phyloP scores from a whole-genome alignment of 2,888 invertebrate genomes.

The Aricia artaxerxes region DNA sequence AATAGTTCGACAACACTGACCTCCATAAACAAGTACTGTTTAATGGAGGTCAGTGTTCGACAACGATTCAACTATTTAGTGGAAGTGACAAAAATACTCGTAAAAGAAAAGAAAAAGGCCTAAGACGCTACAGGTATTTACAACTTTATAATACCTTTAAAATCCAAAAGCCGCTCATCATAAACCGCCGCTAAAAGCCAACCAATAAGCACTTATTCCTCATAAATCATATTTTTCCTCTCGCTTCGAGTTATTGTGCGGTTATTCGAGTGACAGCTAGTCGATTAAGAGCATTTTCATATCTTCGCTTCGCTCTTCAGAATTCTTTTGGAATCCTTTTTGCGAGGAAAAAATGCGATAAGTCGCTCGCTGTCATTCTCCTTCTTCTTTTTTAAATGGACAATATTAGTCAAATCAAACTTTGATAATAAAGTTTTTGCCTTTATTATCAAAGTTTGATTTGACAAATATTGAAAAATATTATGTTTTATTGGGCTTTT shows the following conservation, averaged over 20 bases:
- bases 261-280: slow-evolving; percentile 8
- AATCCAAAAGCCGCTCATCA: neutral
- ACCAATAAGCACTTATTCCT: slow-evolving; percentile 8
- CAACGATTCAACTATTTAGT: too few species aligned
- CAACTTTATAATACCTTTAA: neutral
- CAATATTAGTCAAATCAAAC: too few species aligned
- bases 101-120: neutral
- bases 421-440: neutral
- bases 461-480: neutral
- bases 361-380: neutral
- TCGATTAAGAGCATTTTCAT: slow-evolving; percentile 17
- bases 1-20: too few species aligned
- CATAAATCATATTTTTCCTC: slow-evolving; percentile 22
- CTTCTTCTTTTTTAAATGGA: neutral
- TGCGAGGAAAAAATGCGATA: neutral
- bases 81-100: too few species aligned
- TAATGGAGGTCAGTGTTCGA: too few species aligned
- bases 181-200: neutral
- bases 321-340: neutral
- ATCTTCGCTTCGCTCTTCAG: neutral
- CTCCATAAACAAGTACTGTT: too few species aligned
- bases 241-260: slow-evolving; percentile 15
- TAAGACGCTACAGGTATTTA: neutral
- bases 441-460: neutral
- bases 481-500: neutral